Conservation (phyloP, 2,888 invertebrate species). For the Sphaerophoria taeniata region DNA sequence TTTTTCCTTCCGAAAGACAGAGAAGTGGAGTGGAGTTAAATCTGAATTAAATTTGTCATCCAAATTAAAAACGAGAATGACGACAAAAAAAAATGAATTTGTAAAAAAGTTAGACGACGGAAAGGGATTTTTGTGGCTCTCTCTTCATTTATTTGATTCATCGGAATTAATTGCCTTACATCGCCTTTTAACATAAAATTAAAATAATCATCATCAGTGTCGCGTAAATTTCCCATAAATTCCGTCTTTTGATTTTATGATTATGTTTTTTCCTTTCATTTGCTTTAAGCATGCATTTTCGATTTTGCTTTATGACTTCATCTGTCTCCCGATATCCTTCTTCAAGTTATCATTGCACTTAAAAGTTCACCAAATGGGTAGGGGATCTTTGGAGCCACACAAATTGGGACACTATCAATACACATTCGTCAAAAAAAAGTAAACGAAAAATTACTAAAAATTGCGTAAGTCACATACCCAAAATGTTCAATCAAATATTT, state of each 20-base stretch:
- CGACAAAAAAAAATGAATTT: not conserved
- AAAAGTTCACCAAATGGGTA: too few species aligned
- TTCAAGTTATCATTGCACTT: too few species aligned
- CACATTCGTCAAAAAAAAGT: too few species aligned
- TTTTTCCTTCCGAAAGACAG: not conserved
- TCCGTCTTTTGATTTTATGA: not conserved
- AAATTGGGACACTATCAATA: too few species aligned
- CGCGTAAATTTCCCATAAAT: constrained; percentile 32
- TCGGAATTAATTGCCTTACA: constrained; percentile 55
- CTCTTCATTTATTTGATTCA: not conserved
- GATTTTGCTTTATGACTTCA: not conserved
- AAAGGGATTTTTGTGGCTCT: not conserved
- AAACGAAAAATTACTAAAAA: too few species aligned
- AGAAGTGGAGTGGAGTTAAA: constrained; percentile 24
- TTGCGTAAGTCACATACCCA: too few species aligned
- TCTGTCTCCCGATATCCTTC: too few species aligned
- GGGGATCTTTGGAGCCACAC: too few species aligned
- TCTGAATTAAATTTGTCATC: constrained; percentile 64
- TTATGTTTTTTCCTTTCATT: not conserved
- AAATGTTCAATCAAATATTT: too few species aligned
- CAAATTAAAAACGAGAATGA: constrained; percentile 22
- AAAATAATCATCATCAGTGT: constrained; percentile 57
- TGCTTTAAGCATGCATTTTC: not conserved
- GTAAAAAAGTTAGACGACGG: constrained; percentile 40
- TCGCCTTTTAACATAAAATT: constrained; percentile 51